phyloP scores from a whole-genome alignment of 2,113 vertebrate species.

The Trichechus manatus region DNA sequence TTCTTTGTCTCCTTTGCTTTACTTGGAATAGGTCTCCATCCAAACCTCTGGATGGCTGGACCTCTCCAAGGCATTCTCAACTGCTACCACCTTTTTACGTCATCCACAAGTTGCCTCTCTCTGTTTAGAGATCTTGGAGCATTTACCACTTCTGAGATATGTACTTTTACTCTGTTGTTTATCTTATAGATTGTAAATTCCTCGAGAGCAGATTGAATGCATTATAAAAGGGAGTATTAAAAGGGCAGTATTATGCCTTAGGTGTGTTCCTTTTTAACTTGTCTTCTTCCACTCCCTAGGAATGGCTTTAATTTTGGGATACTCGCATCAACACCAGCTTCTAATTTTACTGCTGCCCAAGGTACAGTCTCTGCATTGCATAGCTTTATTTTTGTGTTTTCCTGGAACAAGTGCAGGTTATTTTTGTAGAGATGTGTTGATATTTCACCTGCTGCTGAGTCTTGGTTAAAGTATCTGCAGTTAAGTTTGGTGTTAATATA shows the following conservation, averaged over 20 bases:
- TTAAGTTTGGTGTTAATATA: not conserved
- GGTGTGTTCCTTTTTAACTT: constrained; percentile 54
- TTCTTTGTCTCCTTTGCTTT: not conserved
- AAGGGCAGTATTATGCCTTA: not conserved
- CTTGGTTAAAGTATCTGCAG: not conserved
- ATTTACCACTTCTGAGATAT: accelerated
- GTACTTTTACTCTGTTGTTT: accelerated
- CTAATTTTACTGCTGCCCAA: constrained; percentile 77
- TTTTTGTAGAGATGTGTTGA: accelerated
- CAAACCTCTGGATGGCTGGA: not conserved
- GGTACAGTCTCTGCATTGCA: constrained; percentile 78
- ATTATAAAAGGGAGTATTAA: not conserved
- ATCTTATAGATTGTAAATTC: not conserved
- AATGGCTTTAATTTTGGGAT: constrained; percentile 86
- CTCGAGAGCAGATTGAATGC: not conserved
- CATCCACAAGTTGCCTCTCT: accelerated
- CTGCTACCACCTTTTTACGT: accelerated
- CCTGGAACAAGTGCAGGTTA: not conserved
- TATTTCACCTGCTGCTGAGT: not conserved
- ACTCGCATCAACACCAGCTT: constrained; percentile 64
- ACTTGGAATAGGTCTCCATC: not conserved
- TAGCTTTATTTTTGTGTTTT: not conserved
- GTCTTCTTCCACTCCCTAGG: constrained; percentile 76
- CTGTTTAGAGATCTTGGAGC: accelerated
- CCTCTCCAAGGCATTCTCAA: not conserved